phyloP scores from a whole-genome alignment of 2,797 vertebrate genomes.

The Basileuterus tristriatus region DNA sequence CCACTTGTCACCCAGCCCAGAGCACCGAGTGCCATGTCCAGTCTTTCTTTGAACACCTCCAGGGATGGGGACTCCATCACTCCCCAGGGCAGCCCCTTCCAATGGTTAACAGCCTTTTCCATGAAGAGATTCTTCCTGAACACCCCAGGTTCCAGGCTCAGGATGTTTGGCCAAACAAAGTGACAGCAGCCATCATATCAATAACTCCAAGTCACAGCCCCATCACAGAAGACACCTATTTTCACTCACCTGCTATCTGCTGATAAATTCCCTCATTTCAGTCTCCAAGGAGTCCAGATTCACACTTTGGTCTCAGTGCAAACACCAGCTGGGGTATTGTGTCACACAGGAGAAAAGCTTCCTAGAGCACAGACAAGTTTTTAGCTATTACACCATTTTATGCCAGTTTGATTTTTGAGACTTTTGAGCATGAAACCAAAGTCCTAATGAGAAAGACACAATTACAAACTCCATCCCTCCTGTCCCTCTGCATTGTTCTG shows the following conservation, averaged over 20 bases:
- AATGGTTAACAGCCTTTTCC: not conserved
- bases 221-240: not conserved
- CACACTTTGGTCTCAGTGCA: not conserved
- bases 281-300: not conserved
- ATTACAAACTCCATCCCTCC: not conserved
- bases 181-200: not conserved
- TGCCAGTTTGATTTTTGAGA: not conserved
- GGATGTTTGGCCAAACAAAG: not conserved
- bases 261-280: not conserved
- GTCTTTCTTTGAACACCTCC: not conserved
- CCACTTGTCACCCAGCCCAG: not conserved
- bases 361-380: not conserved
- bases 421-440: not conserved
- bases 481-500: not conserved
- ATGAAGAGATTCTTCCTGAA: not conserved
- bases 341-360: not conserved
- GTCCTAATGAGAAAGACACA: not conserved
- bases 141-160: accelerated
- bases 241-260: not conserved
- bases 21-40: accelerated
- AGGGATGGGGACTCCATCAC: not conserved
- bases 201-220: not conserved
- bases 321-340: not conserved
- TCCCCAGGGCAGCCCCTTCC: not conserved
- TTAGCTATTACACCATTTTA: not conserved